Evolutionary conservation across 2,888 invertebrate genomes (phyloP), one percentile per base, ranked within the genome.

Genomic region (Dolichomitus sp.): DNA sequence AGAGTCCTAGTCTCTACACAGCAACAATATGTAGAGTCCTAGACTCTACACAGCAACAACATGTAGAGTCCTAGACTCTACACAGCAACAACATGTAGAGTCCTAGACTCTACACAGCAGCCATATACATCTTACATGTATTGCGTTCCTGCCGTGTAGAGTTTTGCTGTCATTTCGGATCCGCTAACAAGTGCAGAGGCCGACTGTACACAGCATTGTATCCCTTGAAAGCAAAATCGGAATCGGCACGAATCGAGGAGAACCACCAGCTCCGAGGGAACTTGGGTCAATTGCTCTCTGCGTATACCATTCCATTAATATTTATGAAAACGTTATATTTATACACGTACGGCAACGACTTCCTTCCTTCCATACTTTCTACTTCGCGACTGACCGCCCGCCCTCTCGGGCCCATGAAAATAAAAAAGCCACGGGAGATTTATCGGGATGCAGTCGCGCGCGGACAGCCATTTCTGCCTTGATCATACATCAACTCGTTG

Each of bases 241-340:
- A 65, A 40, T 17, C 48, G 30, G 33, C 52, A 45, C 37, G 30
- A 48, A 11, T 9, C 37, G 45, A 27, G 7, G 37, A 75, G 23
- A 63, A 12, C 27, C 1, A 40, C 48, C 17, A 23, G 5, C 7
- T 48, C 17, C 30, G 69, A 68, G 69, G 63, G 40, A 73, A 79
- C 77, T 75, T 79, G 45, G 68, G 70, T 79, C 78, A 84, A 84
- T 84, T 82, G 82, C 70, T 82, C 77, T 70, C 61, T 59, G 72
- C 45, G 48, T 48, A n/a, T 17, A 7, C 48, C 68, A 57, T 76
- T 81, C 50, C 89, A 91, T 91, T 90, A 91, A 91, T 92, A 92
- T 92, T 91, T 90, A 92, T 91, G 90, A 91, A 92, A 92, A 90
- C 89, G 89, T 90, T 90, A 90, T 90, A 89, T 91, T 91, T 91